Evolutionary conservation across 2,888 invertebrate species (phyloP), one percentile per base, ranked within the genome.

Genomic region (Hirtodrosophila trivittata): DNA sequence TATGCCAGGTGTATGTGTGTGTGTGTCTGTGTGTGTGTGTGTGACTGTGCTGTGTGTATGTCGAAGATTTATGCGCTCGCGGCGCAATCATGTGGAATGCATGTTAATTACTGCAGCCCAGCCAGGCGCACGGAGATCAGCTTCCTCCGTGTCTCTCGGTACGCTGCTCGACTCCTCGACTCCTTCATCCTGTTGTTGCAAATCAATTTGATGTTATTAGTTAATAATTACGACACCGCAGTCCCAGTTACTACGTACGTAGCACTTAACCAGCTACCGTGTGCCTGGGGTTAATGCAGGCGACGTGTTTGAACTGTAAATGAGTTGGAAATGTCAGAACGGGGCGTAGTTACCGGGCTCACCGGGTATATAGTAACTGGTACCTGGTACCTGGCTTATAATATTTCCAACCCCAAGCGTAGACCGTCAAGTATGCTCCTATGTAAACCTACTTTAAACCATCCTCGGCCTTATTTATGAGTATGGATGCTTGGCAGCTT

Each of bases 131-230:
- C 33, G 26, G 43, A 43, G 39, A 68, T 26, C 51, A 42, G 16
- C 12, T 21, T 14, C 33, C 35, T 35, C 35, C 1, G 12, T n/a
- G 4, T 35, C 12, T n/a, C 35, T 35, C 35, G 1, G 12, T 35
- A 5, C 2, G 12, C 8, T 6, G 4, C 35, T 35, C 12, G 12
- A 12, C 14, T 7, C 6, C 38, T 37, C n/a, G 37, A 9, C 12
- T 7, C 12, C 7, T 16, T 10, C 8, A 18, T 52, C 32, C 66
- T 81, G 82, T 75, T 85, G 86, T 82, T 78, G 82, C 80, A 87
- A 83, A 83, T 83, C 82, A 83, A 83, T 83, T 87, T 83, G 74
- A 87, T 87, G 86, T 83, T 83, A 83, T 83, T 83, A 83, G 82
- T 83, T 83, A 83, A 83, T 83, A 83, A 83, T 81, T 81, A 81